Conservation (phyloP, 2,113 vertebrate species). For the Paraplagusia blochii region DNA sequence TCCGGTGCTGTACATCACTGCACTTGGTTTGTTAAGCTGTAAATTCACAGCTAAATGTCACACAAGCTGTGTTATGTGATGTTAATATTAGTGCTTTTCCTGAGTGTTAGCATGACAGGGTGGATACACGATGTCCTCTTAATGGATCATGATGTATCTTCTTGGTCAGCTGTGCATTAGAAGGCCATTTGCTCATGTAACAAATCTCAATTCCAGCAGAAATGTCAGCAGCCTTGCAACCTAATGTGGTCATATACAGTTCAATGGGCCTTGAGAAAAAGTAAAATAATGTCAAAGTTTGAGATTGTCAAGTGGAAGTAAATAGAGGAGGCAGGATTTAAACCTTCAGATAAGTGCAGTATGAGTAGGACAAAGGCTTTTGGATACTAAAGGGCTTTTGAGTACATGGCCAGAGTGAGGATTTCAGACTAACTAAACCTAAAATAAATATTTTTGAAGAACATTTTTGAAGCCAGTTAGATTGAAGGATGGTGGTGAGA, state of each 20-base stretch:
- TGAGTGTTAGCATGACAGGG: conserved; percentile 22
- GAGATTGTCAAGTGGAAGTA: background rate
- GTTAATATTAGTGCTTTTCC: background rate
- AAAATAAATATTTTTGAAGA: no score
- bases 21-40: background rate
- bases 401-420: no score
- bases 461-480: no score
- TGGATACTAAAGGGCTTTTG: no score
- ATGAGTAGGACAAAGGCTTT: no score
- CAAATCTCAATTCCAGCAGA: conserved; percentile 22
- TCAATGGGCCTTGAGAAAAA: conserved; percentile 3
- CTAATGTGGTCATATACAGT: conserved; percentile 44
- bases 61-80: conserved; percentile 2
- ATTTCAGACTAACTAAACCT: no score
- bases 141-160: conserved; percentile 39
- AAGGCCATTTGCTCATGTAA: conserved; percentile 62
- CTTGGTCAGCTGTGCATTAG: conserved; percentile 58
- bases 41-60: background rate
- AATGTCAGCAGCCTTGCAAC: conserved; percentile 30
- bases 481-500: no score
- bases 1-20: conserved; percentile 4
- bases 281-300: conserved; percentile 20
- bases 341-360: conserved; percentile 4
- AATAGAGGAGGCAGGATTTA: background rate
- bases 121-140: conserved; percentile 16